Conservation (phyloP, 30 jellyfish, hydroid and myxozoan species). For the Turritopsis rubra region DNA sequence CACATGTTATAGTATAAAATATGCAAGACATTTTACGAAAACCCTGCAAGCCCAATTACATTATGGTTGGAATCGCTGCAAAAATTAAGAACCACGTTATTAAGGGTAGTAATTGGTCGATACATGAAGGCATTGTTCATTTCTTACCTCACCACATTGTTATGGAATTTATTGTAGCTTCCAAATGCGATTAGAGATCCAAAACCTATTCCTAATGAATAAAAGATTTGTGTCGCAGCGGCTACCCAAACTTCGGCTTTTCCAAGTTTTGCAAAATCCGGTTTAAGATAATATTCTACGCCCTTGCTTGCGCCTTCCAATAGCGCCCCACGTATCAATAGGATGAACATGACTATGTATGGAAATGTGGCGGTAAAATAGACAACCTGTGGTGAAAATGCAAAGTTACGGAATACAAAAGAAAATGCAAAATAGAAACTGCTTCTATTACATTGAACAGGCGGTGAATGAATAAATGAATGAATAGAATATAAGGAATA, state of each 20-base stretch:
- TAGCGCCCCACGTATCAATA: constrained; percentile 75
- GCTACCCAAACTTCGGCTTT: constrained; percentile 87
- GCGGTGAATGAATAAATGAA: too few species aligned
- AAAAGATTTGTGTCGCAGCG: constrained; percentile 91
- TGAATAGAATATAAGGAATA: too few species aligned
- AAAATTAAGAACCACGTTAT: too few species aligned
- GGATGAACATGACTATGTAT: constrained; percentile 56
- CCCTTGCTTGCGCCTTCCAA: constrained; percentile 81
- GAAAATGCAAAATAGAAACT: too few species aligned
- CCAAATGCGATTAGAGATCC: constrained; percentile 93
- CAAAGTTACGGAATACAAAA: too few species aligned
- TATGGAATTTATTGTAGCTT: constrained; percentile 78
- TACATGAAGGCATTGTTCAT: neutral
- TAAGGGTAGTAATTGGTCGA: too few species aligned
- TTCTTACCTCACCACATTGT: constrained; percentile 65
- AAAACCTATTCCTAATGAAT: constrained; percentile 92
- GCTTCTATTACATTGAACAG: too few species aligned
- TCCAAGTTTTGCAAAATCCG: constrained; percentile 52
- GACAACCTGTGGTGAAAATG: constrained; percentile 51
- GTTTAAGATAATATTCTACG: constrained; percentile 67
- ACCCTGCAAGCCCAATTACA: too few species aligned
- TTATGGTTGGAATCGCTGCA: too few species aligned
- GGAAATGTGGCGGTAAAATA: constrained; percentile 94
- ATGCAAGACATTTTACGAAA: too few species aligned
- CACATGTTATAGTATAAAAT: too few species aligned